Evolutionary conservation across 2,888 invertebrate species (phyloP).

Genomic region (Temnothorax ravouxi): DNA sequence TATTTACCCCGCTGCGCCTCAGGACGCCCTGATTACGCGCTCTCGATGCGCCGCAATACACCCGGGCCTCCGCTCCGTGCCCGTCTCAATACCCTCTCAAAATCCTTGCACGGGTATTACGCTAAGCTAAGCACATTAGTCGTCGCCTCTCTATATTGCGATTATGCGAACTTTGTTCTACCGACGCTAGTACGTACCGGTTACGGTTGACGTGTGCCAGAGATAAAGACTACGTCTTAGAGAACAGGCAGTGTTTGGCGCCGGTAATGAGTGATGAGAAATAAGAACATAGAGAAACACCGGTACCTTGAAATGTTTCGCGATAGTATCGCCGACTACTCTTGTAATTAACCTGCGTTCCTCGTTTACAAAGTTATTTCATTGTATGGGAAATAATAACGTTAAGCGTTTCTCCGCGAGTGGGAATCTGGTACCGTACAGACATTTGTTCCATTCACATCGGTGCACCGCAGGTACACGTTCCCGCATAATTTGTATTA

Average conservation of each 20-base stretch:
- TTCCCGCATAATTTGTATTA: conserved; percentile 1
- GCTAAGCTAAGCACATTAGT: conserved; percentile 78
- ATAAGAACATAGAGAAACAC: conserved; percentile 16
- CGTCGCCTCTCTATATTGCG: conserved; percentile 65
- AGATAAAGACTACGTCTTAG: conserved; percentile 62
- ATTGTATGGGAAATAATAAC: conserved; percentile 35
- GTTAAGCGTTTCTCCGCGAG: conserved; percentile 45
- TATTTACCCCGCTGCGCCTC: conserved; percentile 30
- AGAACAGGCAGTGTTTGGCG: neutral
- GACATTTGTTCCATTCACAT: conserved; percentile 17
- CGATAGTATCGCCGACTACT: conserved; percentile 15
- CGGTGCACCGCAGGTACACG: neutral
- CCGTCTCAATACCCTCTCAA: conserved; percentile 53
- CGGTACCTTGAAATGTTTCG: conserved; percentile 22
- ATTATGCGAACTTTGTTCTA: conserved; percentile 68
- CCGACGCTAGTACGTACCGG: conserved; percentile 60
- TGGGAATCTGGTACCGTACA: neutral
- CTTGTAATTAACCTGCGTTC: neutral
- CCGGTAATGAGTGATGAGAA: conserved; percentile 16
- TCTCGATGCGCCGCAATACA: conserved; percentile 35
- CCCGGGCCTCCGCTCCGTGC: conserved; percentile 16
- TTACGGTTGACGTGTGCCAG: conserved; percentile 63
- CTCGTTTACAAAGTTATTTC: conserved; percentile 42
- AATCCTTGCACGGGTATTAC: conserved; percentile 73
- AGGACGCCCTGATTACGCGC: conserved; percentile 1